Conservation (phyloP, 2,797 vertebrate genomes). For the Takifugu ocellatus region DNA sequence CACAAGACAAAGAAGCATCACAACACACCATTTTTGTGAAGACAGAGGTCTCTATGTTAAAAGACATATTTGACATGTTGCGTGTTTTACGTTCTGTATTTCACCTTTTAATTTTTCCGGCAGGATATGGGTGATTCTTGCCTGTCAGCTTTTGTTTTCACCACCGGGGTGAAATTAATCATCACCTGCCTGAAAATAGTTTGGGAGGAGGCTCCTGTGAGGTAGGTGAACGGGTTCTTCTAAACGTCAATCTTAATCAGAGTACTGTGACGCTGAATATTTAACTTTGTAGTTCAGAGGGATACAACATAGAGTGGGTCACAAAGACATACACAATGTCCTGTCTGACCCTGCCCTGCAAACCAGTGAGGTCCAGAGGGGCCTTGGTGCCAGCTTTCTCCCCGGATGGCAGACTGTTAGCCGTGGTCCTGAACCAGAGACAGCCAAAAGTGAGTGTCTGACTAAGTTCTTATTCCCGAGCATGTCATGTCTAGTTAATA, state of each 20-base stretch:
- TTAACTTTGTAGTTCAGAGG: slow-evolving; percentile 68
- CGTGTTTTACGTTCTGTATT: slow-evolving; percentile 6
- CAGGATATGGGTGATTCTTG: slow-evolving; percentile 86
- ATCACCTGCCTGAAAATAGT: slow-evolving; percentile 82
- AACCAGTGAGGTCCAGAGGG: slow-evolving; percentile 86
- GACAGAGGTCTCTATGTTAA: slow-evolving; percentile 78
- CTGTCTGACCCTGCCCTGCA: slow-evolving; percentile 77
- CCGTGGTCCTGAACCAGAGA: slow-evolving; percentile 87
- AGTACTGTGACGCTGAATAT: neutral
- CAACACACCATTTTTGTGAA: slow-evolving; percentile 80
- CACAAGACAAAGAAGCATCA: slow-evolving; percentile 84
- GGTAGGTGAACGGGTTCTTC: slow-evolving; percentile 46
- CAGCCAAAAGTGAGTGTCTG: slow-evolving; percentile 80
- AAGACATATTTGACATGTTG: neutral
- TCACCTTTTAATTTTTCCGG: neutral
- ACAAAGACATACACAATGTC: slow-evolving; percentile 78
- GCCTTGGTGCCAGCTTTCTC: slow-evolving; percentile 85
- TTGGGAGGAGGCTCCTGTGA: slow-evolving; percentile 77
- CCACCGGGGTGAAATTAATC: slow-evolving; percentile 74
- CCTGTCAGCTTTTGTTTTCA: slow-evolving; percentile 86
- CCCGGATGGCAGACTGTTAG: slow-evolving; percentile 83
- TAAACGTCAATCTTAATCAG: neutral
- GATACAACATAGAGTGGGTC: slow-evolving; percentile 79
- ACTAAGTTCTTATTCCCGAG: neutral
- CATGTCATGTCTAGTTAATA: slow-evolving; percentile 10